Evolutionary conservation across 2,113 vertebrate species (phyloP).

Genomic region (Strix aluco): DNA sequence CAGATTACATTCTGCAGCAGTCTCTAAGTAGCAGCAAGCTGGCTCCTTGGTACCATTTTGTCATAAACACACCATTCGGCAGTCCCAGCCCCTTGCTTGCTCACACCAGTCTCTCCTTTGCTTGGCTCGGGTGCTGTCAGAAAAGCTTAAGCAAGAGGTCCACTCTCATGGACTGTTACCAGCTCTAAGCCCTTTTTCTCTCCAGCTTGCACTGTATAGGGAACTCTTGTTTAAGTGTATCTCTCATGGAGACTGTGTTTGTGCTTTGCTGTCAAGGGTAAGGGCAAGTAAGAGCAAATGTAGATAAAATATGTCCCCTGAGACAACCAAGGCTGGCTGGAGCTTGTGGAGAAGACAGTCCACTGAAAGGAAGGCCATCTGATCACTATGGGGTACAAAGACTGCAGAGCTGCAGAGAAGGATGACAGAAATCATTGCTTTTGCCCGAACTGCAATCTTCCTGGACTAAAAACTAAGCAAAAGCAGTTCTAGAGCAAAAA

Average conservation of each 20-base stretch:
- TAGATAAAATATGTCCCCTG: background rate
- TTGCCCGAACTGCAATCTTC: background rate
- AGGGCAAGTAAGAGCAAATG: background rate
- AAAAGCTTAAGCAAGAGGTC: background rate
- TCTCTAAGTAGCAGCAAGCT: background rate
- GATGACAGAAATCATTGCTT: background rate
- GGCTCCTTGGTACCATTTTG: background rate
- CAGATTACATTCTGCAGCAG: background rate
- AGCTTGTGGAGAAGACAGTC: background rate
- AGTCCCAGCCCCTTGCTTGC: background rate
- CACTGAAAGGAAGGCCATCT: background rate
- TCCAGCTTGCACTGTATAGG: background rate
- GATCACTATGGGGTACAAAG: background rate
- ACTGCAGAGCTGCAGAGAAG: background rate
- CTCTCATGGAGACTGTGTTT: background rate
- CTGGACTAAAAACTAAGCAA: background rate
- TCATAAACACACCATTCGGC: background rate
- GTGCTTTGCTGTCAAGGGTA: background rate
- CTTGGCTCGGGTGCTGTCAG: background rate
- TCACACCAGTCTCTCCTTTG: background rate
- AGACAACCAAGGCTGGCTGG: background rate
- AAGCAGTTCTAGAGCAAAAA: background rate
- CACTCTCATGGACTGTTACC: background rate
- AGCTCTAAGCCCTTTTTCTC: background rate
- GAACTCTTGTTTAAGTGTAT: background rate